Percentiles rank a stretch among this genome's conserved stretches.
Conservation (phyloP, 2,113 vertebrate genomes). For the Scytalopus superciliaris region DNA sequence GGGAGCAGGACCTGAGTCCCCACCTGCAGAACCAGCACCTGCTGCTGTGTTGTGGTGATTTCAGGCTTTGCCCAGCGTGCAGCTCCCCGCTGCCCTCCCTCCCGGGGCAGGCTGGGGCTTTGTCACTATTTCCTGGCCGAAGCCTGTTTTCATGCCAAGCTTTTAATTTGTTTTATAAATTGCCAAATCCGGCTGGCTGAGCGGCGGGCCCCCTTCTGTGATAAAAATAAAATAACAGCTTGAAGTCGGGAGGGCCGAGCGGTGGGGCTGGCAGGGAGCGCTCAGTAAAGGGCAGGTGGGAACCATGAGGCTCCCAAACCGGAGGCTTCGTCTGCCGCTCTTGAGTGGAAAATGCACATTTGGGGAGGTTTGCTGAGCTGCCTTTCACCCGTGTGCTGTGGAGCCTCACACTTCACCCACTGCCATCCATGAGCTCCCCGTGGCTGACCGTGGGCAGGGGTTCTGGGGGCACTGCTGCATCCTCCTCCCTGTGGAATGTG, state of each 20-base stretch:
- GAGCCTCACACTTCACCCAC: background rate
- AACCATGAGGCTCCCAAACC: background rate
- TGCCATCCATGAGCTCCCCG: background rate
- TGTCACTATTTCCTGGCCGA: background rate
- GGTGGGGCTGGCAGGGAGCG: constrained; percentile 19
- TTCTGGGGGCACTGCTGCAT: background rate
- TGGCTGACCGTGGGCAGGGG: rapidly evolving
- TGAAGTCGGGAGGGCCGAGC: background rate
- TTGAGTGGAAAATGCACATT: background rate
- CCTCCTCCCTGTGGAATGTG: rapidly evolving
- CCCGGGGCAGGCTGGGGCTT: background rate
- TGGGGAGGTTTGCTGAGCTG: background rate
- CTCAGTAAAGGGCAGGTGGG: constrained; percentile 52
- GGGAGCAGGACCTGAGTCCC: background rate
- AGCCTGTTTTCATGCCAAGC: background rate
- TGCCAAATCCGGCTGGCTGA: background rate
- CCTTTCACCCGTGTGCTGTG: rapidly evolving
- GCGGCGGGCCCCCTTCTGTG: background rate
- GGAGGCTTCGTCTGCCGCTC: constrained; percentile 20
- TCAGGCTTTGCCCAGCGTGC: rapidly evolving
- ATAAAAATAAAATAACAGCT: constrained; percentile 63
- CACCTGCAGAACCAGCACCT: background rate
- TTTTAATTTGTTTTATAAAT: constrained; percentile 37
- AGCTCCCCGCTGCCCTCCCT: background rate
- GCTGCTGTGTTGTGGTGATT: background rate